Conservation (phyloP, 2,113 vertebrate genomes). For the Thunnus thynnus region DNA sequence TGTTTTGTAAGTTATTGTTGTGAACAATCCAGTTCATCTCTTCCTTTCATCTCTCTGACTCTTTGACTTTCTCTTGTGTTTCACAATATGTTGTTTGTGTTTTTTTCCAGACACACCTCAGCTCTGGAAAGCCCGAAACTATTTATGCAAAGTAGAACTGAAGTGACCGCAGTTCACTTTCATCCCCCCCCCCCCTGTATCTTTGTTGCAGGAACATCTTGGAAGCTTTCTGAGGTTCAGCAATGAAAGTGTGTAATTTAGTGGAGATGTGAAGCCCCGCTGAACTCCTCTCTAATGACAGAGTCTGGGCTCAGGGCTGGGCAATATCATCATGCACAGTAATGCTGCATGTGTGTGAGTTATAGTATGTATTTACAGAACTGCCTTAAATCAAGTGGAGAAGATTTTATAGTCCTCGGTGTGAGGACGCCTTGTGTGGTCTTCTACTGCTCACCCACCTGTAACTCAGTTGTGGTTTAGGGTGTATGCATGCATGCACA, state of each 20-base stretch:
- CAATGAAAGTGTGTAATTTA: constrained; percentile 45
- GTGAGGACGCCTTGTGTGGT: constrained; percentile 32
- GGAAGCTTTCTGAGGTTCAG: constrained; percentile 6
- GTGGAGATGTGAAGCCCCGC: not conserved
- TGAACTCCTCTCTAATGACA: constrained; percentile 45
- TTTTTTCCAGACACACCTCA: constrained; percentile 15
- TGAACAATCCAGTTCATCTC: no score
- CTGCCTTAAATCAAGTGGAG: not conserved
- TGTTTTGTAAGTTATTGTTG: no score
- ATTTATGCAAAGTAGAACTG: constrained; percentile 9
- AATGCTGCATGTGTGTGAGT: not conserved
- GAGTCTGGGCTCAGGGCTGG: constrained; percentile 27
- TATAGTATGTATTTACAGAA: not conserved
- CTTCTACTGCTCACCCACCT: not conserved
- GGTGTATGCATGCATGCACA: not conserved
- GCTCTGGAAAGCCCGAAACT: constrained; percentile 3
- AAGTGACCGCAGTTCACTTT: not conserved
- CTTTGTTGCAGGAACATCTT: not conserved
- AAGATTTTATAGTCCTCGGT: not conserved
- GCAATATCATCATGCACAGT: not conserved
- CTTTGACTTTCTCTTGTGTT: not conserved
- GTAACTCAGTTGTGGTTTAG: not conserved
- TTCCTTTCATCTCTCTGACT: not conserved
- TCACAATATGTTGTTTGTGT: not conserved
- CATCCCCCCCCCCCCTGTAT: no score